Percentiles rank a stretch among this genome's conserved stretches.
phyloP scores from a whole-genome alignment of 2,888 invertebrate species.

The Himalopsyche japonica region DNA sequence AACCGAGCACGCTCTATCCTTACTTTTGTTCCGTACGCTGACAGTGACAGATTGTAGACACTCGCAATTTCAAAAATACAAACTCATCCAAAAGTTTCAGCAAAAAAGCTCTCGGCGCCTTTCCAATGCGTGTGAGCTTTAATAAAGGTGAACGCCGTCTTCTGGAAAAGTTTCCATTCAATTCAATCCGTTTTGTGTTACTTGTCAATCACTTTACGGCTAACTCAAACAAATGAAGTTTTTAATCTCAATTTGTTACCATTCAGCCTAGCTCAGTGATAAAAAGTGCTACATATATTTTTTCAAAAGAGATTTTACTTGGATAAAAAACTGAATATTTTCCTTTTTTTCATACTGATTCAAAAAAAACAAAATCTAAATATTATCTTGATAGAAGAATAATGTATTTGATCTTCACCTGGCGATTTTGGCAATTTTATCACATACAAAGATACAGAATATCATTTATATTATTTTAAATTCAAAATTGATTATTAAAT shows the following conservation, averaged over 20 bases:
- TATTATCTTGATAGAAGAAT: no score
- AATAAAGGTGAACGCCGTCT: background rate
- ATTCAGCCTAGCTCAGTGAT: no score
- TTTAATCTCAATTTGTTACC: background rate
- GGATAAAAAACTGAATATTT: no score
- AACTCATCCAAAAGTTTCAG: background rate
- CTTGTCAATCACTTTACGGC: background rate
- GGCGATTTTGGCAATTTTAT: no score
- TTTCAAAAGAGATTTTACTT: no score
- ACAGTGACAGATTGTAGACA: constrained; percentile 1
- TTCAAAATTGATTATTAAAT: no score
- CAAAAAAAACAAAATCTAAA: no score
- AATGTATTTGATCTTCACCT: no score
- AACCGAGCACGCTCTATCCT: background rate
- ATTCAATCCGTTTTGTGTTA: background rate
- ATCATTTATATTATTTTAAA: no score
- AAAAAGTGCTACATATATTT: no score
- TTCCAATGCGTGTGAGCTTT: background rate
- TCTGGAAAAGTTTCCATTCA: background rate
- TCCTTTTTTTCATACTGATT: no score
- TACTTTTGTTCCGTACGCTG: background rate
- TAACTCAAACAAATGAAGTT: background rate
- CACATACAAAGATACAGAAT: no score
- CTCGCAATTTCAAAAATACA: background rate
- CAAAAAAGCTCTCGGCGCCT: background rate